Conservation (phyloP, 2,113 vertebrate species). For the Progne subis region DNA sequence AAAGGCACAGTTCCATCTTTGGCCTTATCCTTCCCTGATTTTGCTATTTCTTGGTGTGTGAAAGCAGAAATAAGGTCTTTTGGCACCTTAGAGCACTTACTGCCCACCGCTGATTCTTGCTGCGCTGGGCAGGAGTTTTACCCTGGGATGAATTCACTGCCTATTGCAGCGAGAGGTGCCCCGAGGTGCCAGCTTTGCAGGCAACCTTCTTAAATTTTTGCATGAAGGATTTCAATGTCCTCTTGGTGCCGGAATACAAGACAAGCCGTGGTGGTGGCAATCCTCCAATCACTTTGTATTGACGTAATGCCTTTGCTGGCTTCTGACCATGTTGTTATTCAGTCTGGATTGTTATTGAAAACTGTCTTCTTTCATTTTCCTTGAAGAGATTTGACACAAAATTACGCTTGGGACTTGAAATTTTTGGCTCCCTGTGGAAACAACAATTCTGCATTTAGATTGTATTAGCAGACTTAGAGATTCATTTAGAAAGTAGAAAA, state of each 20-base stretch:
- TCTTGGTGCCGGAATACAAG: not conserved
- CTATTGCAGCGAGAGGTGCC: accelerated
- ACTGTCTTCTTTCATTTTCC: not conserved
- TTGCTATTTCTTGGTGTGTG: accelerated
- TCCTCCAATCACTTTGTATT: accelerated
- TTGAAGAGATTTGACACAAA: not conserved
- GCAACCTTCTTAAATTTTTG: accelerated
- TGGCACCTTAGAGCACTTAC: accelerated
- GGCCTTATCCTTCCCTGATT: accelerated
- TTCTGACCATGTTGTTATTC: not conserved
- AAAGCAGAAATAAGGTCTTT: accelerated
- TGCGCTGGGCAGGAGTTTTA: accelerated
- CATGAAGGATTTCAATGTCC: accelerated
- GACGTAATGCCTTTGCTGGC: not conserved
- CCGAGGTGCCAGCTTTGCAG: accelerated
- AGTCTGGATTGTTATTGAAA: not conserved
- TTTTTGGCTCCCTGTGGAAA: accelerated
- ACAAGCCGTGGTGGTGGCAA: accelerated
- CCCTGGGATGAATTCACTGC: accelerated
- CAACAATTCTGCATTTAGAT: not conserved
- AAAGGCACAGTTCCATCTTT: accelerated
- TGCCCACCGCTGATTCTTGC: accelerated
- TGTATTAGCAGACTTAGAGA: accelerated
- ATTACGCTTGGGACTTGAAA: accelerated
- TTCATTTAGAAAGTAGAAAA: not conserved